A percentile compares a stretch with the other conserved stretches of the same genome.
phyloP scores from a whole-genome alignment of 2,113 vertebrate genomes.

The Nothocercus nigrocapillus region DNA sequence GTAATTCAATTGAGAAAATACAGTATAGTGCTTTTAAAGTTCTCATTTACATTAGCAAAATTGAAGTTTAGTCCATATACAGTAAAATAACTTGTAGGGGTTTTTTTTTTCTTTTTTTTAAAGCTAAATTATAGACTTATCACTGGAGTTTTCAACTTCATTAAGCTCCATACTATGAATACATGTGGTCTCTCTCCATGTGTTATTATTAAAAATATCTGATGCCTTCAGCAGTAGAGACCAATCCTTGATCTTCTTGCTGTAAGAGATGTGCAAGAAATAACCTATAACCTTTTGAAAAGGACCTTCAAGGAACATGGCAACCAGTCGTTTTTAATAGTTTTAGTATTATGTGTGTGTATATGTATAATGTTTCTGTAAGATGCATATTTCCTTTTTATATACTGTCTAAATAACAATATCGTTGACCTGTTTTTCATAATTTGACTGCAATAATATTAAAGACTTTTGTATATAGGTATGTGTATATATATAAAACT shows the following conservation, averaged over 20 bases:
- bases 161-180: background rate
- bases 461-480: background rate
- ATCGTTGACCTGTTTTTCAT: background rate
- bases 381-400: background rate
- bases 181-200: background rate
- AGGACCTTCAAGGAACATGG: background rate
- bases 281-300: background rate
- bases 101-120: background rate
- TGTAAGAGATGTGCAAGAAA: background rate
- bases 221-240: background rate
- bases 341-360: background rate
- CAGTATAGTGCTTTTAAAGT: constrained; percentile 2
- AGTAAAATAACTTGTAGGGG: background rate
- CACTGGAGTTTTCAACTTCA: background rate
- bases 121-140: background rate
- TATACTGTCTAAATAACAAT: background rate
- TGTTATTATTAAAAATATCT: background rate
- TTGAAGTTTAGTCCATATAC: background rate
- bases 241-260: background rate
- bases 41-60: constrained; percentile 7
- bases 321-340: background rate
- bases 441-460: background rate
- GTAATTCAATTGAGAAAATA: background rate
- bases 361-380: background rate
- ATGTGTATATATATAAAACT: too few species aligned